Evolutionary conservation across 2,113 vertebrate species (phyloP).

Genomic region (Mesoclemmys tuberculata): DNA sequence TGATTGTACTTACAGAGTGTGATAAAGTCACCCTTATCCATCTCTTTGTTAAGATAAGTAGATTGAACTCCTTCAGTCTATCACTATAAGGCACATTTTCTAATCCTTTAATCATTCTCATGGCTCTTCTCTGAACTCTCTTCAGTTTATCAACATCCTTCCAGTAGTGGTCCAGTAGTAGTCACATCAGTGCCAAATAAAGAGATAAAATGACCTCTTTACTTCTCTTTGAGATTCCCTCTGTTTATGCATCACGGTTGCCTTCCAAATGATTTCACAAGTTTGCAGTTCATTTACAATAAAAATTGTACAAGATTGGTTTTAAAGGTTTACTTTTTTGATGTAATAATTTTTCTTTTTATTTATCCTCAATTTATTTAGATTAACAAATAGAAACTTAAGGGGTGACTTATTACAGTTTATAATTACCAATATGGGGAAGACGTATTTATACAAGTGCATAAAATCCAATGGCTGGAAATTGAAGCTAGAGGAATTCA

Average conservation of each 20-base stretch:
- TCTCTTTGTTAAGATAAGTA: no score
- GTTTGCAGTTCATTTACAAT: not conserved
- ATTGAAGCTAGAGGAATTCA: not conserved
- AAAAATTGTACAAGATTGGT: not conserved
- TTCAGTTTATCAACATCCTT: not conserved
- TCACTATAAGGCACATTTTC: no score
- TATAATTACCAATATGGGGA: not conserved
- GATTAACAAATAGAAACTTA: not conserved
- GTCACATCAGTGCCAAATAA: not conserved
- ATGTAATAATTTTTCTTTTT: not conserved
- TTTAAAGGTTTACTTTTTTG: not conserved
- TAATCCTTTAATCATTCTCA: no score
- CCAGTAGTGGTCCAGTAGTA: not conserved
- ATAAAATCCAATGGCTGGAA: not conserved
- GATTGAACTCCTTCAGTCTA: no score
- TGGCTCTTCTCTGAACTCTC: not conserved
- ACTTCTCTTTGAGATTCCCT: not conserved
- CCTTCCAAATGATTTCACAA: not conserved
- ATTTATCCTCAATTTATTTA: no score
- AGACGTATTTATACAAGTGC: not conserved
- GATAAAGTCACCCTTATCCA: no score
- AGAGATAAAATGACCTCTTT: not conserved
- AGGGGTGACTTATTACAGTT: not conserved
- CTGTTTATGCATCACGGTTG: not conserved
- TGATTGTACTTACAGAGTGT: no score